A percentile compares a stretch with the other conserved stretches of the same genome.
phyloP scores from a whole-genome alignment of 64 coral and sea anemone species.

The Pachyseris speciosa region DNA sequence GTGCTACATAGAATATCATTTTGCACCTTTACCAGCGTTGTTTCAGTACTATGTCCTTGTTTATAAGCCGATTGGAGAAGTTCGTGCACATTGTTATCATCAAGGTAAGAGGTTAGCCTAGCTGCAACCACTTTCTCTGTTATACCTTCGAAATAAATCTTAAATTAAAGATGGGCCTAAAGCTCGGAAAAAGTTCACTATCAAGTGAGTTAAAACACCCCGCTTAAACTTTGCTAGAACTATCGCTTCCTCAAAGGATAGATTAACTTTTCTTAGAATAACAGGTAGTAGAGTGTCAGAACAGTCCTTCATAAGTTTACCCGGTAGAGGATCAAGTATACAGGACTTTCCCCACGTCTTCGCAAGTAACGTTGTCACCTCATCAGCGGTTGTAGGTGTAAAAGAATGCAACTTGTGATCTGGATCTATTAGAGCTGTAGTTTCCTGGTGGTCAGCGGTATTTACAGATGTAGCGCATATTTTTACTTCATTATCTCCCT shows the following conservation, averaged over 20 bases:
- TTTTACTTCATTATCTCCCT: no score
- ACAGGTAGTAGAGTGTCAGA: not conserved
- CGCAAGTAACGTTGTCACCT: no score
- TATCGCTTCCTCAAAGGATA: slow-evolving; percentile 16
- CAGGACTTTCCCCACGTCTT: not conserved
- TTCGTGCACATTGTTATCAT: not conserved
- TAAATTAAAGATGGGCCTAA: slow-evolving; percentile 1
- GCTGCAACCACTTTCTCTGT: slow-evolving; percentile 1
- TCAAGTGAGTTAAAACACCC: not conserved
- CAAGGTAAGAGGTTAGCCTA: not conserved
- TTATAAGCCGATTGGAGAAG: not conserved
- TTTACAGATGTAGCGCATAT: no score
- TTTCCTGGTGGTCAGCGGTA: no score
- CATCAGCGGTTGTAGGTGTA: no score
- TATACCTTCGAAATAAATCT: not conserved
- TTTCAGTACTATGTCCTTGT: slow-evolving; percentile 8
- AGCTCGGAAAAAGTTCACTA: not conserved
- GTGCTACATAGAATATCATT: not conserved
- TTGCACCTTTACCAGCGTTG: not conserved
- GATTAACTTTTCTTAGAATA: slow-evolving; percentile 21
- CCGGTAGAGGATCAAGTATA: slow-evolving; percentile 6
- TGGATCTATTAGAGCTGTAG: no score
- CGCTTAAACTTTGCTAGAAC: not conserved
- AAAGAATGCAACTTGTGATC: no score
- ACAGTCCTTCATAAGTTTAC: not conserved